Base-by-base conservation (phyloP, 2,797 vertebrate genomes). In the Danio jaintianensis region DNA sequence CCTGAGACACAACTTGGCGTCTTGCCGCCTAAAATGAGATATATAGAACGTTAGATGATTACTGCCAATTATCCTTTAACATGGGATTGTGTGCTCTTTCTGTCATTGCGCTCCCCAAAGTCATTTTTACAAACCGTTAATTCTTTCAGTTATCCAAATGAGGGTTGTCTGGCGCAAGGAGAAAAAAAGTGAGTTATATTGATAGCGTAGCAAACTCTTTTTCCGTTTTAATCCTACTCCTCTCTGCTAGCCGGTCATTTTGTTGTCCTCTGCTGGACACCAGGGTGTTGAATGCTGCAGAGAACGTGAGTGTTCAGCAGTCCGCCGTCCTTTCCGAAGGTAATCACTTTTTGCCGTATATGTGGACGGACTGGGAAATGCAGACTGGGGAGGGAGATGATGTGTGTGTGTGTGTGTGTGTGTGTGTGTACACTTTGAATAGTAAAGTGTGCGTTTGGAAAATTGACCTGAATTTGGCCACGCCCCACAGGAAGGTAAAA, bases 251-350 rank as follows among this genome's bases (percentile, higher is more conserved):
- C 52, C 50, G 42, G 63, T 82, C 58, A 75, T 83, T 64, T 63
- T 83, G 72, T 83, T 83, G 75, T 86, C 79, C 81, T 85, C 52
- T 77, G 47, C 72, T 82, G 77, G 80, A 63, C 79, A 79, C 67
- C 29, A 61, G 42, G n/a, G 48, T 69, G 70, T 76, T 75, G 62
- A 83, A 70, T 59, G 72, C 79, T 68, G 76, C 79, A 83, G 80
- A 78, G 69, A 80, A 40, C 43, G 75, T 47, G 53, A 68, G 56
- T 50, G 72, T 52, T 67, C 72, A 64, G 76, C 59, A 62, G 56
- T 72, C 71, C 36, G 69, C 70, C 43, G 82, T 47, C 73, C 79
- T 84, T 78, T 81, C 80, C 63, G 13, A 81, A 82, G 82, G 83
- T 82, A 81, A 83, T 82, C 72, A 81, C 72, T 80, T 74, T 67